phyloP scores from a whole-genome alignment of 2,113 vertebrate genomes.

The Sminthopsis crassicaudata region DNA sequence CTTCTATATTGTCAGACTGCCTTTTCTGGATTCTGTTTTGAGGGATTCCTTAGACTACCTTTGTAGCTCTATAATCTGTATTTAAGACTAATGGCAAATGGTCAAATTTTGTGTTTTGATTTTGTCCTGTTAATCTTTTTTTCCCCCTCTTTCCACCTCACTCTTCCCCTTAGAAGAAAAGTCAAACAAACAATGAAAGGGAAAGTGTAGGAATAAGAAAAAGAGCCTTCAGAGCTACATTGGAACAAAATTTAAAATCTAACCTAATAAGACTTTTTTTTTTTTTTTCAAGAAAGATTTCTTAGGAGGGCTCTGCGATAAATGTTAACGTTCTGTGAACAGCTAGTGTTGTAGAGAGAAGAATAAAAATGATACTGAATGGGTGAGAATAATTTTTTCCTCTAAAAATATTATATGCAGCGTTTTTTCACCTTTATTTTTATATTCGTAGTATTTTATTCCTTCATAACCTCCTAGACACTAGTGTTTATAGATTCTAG shows the following conservation, averaged over 20 bases:
- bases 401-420: too few relatives aligned
- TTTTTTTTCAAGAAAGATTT: not conserved
- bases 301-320: too few relatives aligned
- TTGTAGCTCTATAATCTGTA: not conserved
- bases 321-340: too few relatives aligned
- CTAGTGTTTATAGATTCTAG: not conserved
- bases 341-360: too few relatives aligned
- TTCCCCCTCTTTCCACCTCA: too few relatives aligned
- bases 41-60: not conserved
- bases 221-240: too few relatives aligned
- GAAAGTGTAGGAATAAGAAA: not conserved
- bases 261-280: not conserved
- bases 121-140: not conserved
- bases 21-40: not conserved
- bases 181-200: not conserved
- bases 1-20: not conserved
- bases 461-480: not conserved
- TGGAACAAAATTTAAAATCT: not conserved
- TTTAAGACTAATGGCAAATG: not conserved
- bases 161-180: not conserved
- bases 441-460: not conserved
- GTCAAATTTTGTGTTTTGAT: not conserved
- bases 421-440: not conserved
- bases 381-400: too few relatives aligned
- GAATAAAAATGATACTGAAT: too few relatives aligned